Conservation (phyloP, 2,797 vertebrate genomes). For the Pagetopsis macropterus region DNA sequence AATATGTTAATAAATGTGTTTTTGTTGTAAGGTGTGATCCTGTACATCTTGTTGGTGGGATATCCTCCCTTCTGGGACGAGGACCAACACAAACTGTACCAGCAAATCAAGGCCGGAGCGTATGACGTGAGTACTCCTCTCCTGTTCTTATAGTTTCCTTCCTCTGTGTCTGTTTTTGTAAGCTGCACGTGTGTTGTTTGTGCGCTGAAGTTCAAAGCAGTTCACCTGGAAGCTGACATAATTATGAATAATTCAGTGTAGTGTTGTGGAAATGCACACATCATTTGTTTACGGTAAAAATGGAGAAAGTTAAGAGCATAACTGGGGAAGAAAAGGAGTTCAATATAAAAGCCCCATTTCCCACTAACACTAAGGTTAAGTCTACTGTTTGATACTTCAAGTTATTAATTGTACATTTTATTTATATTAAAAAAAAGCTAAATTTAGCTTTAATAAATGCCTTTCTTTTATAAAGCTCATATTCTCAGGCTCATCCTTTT, state of each 20-base stretch:
- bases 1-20: not conserved
- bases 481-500: not conserved
- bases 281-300: too few relatives aligned
- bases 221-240: not conserved
- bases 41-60: slow-evolving; percentile 96
- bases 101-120: slow-evolving; percentile 97
- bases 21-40: slow-evolving; percentile 89
- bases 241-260: not conserved
- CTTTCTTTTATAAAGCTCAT: not conserved
- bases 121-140: slow-evolving; percentile 90
- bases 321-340: too few relatives aligned
- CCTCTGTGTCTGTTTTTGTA: not conserved
- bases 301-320: too few relatives aligned
- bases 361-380: not conserved
- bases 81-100: slow-evolving; percentile 97
- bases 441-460: slow-evolving; percentile 4
- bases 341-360: too few relatives aligned
- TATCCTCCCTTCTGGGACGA: slow-evolving; percentile 99
- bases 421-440: not conserved
- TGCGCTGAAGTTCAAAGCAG: not conserved
- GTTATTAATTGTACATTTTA: slow-evolving; percentile 4
- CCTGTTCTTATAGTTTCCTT: not conserved
- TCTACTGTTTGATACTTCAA: slow-evolving; percentile 1
- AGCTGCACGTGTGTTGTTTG: slow-evolving; percentile 26
- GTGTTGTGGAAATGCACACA: too few relatives aligned